Evolutionary conservation across 1,140 invertebrate genomes (phyloP).

Genomic region (Lepidurus couesii): DNA sequence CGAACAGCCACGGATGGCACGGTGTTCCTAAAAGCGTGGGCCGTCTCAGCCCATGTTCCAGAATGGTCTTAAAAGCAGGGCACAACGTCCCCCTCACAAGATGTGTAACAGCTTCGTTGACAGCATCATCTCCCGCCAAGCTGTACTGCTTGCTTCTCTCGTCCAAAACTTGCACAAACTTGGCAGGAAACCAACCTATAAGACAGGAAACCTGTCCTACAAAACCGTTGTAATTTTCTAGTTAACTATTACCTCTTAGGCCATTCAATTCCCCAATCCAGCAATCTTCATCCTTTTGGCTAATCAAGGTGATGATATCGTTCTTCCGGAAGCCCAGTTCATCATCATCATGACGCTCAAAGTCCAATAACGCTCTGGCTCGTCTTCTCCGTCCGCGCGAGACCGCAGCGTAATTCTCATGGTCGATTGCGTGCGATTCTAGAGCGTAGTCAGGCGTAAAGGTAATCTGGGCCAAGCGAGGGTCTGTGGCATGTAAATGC

Average conservation of each 20-base stretch:
- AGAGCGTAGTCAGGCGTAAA: slow-evolving; percentile 89
- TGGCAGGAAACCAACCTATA: slow-evolving; percentile 92
- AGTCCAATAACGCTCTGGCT: slow-evolving; percentile 91
- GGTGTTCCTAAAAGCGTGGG: slow-evolving; percentile 65
- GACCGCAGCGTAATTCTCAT: slow-evolving; percentile 88
- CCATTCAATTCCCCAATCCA: slow-evolving; percentile 99
- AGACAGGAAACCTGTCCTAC: slow-evolving; percentile 41
- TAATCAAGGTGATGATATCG: slow-evolving; percentile 96
- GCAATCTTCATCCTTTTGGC: slow-evolving; percentile 98
- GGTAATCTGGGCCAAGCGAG: slow-evolving; percentile 60
- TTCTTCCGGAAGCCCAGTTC: slow-evolving; percentile 97
- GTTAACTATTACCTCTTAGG: slow-evolving; percentile 59
- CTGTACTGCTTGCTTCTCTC: slow-evolving; percentile 96
- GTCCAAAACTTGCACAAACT: slow-evolving; percentile 90
- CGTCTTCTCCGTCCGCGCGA: slow-evolving; percentile 76
- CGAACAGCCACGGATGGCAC: slow-evolving; percentile 98
- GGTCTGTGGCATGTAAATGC: slow-evolving; percentile 78
- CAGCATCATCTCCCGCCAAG: slow-evolving; percentile 91
- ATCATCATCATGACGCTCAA: slow-evolving; percentile 96
- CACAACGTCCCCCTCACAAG: slow-evolving; percentile 89
- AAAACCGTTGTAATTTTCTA: neutral
- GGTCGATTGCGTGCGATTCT: slow-evolving; percentile 89
- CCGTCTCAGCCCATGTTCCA: slow-evolving; percentile 92
- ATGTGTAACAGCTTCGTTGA: slow-evolving; percentile 93
- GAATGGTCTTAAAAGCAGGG: slow-evolving; percentile 86